These are phyloP conservation scores for Lutraria rhynchaena DNA, from an alignment of 1,140 invertebrate species.

Conservation along the genomic window DNA sequence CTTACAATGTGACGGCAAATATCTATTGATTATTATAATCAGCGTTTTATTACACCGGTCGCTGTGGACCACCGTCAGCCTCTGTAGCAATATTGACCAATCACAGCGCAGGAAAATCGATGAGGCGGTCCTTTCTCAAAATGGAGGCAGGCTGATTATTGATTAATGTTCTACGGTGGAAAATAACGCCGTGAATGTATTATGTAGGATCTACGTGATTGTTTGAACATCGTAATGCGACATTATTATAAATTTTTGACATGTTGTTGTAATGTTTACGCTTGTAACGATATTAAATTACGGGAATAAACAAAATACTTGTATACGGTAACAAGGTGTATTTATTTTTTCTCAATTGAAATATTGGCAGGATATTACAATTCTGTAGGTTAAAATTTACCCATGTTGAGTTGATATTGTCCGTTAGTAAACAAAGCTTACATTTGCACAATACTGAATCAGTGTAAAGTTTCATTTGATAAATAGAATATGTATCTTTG, in stretches of 20 bases:
- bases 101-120: conserved; percentile 24
- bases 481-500: no score
- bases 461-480: no score
- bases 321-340: conserved; percentile 8
- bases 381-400: conserved; percentile 3
- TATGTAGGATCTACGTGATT: neutral
- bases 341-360: conserved; percentile 11
- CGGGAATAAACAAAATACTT: conserved; percentile 37
- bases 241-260: conserved; percentile 41
- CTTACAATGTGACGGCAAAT: conserved; percentile 48
- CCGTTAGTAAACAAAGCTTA: no score
- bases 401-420: neutral
- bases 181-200: conserved; percentile 25
- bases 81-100: conserved; percentile 47
- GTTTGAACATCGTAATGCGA: conserved; percentile 35
- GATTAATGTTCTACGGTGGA: conserved; percentile 6
- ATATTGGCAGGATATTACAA: conserved; percentile 20
- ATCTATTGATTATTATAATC: conserved; percentile 58
- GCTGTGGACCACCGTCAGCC: conserved; percentile 14
- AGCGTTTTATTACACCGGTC: conserved; percentile 22
- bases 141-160: conserved; percentile 30
- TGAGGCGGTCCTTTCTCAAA: conserved; percentile 18
- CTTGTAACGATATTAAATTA: conserved; percentile 1
- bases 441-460: no score
- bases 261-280: conserved; percentile 21